Percentiles rank a stretch among this genome's conserved stretches.
These are phyloP conservation scores for Bryconaethiops microstoma DNA, from an alignment of 2,797 vertebrate species.

Conservation along the genomic window DNA sequence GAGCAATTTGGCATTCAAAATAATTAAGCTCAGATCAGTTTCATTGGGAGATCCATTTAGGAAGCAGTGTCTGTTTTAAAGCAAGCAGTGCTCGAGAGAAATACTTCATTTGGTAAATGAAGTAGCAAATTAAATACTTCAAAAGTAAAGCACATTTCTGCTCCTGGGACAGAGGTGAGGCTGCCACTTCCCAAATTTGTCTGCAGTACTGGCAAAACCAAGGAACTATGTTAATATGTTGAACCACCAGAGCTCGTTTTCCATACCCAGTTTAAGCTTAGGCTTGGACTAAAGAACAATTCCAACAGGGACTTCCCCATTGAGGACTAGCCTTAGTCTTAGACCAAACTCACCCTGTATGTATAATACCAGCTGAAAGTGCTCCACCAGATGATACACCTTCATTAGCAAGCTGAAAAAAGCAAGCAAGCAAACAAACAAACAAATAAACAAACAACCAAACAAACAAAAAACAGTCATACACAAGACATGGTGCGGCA, in stretches of 20 bases:
- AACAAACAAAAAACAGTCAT: constrained; percentile 21
- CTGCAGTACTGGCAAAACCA: neutral
- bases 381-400: constrained; percentile 41
- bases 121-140: too few relatives aligned
- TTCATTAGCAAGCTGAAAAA: constrained; percentile 49
- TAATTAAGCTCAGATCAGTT: constrained; percentile 5
- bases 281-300: constrained; percentile 9
- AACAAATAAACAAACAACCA: constrained; percentile 19
- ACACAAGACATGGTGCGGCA: constrained; percentile 5
- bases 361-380: constrained; percentile 2
- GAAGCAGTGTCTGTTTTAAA: constrained; percentile 18
- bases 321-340: neutral
- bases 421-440: constrained; percentile 11
- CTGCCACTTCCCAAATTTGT: constrained; percentile 32
- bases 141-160: constrained; percentile 58
- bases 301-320: neutral
- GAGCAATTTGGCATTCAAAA: constrained; percentile 19
- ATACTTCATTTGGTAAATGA: constrained; percentile 54
- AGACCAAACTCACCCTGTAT: neutral
- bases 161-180: constrained; percentile 29
- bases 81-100: constrained; percentile 62
- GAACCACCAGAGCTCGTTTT: neutral
- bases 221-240: neutral
- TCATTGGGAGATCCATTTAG: constrained; percentile 66
- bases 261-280: neutral